Conservation (phyloP, 2,113 vertebrate species). For the Takifugu flavidus region DNA sequence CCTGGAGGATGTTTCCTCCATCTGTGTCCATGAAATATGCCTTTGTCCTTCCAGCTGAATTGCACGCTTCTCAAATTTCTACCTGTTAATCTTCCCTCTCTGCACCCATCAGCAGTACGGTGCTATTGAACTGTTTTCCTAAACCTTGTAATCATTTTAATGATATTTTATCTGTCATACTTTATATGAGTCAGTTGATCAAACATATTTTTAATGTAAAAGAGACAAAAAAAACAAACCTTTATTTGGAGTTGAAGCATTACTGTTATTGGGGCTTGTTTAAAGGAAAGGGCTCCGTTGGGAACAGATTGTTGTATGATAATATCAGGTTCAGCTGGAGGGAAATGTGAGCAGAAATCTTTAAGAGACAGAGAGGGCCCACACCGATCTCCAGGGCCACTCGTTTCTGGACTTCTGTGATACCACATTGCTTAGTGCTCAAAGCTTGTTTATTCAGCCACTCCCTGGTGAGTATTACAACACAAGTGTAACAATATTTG, state of each 20-base stretch:
- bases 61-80: too few species aligned
- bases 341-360: conserved; percentile 68
- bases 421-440: conserved; percentile 17
- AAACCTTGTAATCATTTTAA: too few species aligned
- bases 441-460: conserved; percentile 24
- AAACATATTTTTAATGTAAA: too few species aligned
- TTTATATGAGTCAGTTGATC: too few species aligned
- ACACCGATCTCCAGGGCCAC: conserved; percentile 57
- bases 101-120: too few species aligned
- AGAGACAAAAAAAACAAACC: background rate
- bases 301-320: conserved; percentile 44
- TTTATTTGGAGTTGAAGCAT: conserved; percentile 4
- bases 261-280: conserved; percentile 36
- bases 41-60: background rate
- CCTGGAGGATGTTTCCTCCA: conserved; percentile 16
- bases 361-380: conserved; percentile 67
- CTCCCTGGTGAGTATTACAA: conserved; percentile 35
- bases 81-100: background rate
- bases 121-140: too few species aligned
- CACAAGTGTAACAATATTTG: conserved; percentile 6
- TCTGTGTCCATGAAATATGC: conserved; percentile 6
- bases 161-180: too few species aligned
- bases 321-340: conserved; percentile 60
- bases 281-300: conserved; percentile 59
- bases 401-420: conserved; percentile 38